A percentile compares a stretch with the other conserved stretches of the same genome.
Evolutionary conservation across 1,140 invertebrate species (phyloP).

Genomic region (Druon quercuslanigerum): DNA sequence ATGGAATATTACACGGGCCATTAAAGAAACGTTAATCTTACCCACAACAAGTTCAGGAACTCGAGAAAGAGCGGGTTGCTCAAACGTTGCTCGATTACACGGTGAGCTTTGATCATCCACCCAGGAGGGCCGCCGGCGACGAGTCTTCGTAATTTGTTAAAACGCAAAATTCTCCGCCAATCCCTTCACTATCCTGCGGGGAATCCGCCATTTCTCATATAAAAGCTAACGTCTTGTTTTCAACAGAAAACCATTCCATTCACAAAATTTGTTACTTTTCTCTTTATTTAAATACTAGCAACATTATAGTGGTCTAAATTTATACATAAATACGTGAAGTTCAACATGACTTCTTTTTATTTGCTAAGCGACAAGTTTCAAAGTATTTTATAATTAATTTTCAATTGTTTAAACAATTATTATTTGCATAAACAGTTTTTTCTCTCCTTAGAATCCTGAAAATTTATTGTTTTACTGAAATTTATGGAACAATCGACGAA

Average conservation of each 20-base stretch:
- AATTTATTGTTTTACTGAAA: too few relatives aligned
- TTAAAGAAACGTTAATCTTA: constrained; percentile 76
- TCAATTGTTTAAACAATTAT: too few relatives aligned
- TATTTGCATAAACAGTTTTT: too few relatives aligned
- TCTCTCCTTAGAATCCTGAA: too few relatives aligned
- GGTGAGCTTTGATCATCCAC: constrained; percentile 64
- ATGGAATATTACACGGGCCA: constrained; percentile 76
- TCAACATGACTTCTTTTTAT: too few relatives aligned
- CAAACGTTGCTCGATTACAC: constrained; percentile 65
- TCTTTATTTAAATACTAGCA: not conserved
- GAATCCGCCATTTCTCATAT: constrained; percentile 41
- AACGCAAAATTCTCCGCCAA: constrained; percentile 65
- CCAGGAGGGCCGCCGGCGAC: constrained; percentile 47
- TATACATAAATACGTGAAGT: too few relatives aligned
- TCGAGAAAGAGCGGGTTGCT: constrained; percentile 55
- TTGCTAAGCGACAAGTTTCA: too few relatives aligned
- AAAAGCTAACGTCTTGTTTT: not conserved
- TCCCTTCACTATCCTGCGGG: constrained; percentile 32
- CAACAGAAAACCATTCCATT: constrained; percentile 28
- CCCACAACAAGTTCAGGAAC: constrained; percentile 72
- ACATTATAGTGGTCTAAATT: too few relatives aligned
- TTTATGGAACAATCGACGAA: too few relatives aligned
- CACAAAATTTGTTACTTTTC: constrained; percentile 40
- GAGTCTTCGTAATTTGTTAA: constrained; percentile 69
- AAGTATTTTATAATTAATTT: too few relatives aligned